These are phyloP conservation scores for Leucoma salicis DNA, from an alignment of 2,888 invertebrate species.

Conservation along the genomic window DNA sequence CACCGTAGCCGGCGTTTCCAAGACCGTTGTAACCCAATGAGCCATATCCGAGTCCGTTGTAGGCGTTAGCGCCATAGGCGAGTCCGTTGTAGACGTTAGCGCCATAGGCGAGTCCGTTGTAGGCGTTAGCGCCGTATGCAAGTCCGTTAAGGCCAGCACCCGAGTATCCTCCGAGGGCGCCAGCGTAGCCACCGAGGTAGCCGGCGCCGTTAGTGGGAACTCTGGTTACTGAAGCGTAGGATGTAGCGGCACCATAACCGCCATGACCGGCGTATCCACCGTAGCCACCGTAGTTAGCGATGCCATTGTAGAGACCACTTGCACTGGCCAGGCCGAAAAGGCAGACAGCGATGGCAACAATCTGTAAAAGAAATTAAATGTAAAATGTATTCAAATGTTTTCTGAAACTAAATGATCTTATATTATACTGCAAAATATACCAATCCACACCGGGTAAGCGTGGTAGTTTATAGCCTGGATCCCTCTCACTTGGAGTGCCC, in stretches of 20 bases:
- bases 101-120: constrained; percentile 2
- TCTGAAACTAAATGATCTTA: neutral
- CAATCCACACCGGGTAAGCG: too few relatives aligned
- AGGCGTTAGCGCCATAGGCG: constrained; percentile 17
- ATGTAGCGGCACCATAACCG: neutral
- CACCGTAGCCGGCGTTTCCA: constrained; percentile 6
- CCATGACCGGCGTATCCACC: constrained; percentile 7
- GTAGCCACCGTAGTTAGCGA: constrained; percentile 2
- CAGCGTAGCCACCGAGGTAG: neutral
- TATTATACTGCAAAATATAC: too few relatives aligned
- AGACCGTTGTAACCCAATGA: constrained; percentile 5
- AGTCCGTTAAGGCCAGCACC: neutral
- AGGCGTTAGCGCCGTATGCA: neutral
- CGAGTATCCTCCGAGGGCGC: neutral
- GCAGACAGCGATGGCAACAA: constrained; percentile 5
- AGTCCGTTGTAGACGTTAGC: constrained; percentile 17
- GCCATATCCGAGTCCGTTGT: constrained; percentile 1
- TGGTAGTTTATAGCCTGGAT: too few relatives aligned
- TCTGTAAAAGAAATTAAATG: neutral
- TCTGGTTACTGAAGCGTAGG: neutral
- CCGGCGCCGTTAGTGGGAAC: neutral
- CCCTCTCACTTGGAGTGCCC: too few relatives aligned
- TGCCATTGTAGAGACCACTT: neutral
- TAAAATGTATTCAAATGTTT: neutral
- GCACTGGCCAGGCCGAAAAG: constrained; percentile 2